These are phyloP conservation scores for Myodes glareolus DNA, from an alignment of 2,113 vertebrate genomes.

Conservation along the genomic window DNA sequence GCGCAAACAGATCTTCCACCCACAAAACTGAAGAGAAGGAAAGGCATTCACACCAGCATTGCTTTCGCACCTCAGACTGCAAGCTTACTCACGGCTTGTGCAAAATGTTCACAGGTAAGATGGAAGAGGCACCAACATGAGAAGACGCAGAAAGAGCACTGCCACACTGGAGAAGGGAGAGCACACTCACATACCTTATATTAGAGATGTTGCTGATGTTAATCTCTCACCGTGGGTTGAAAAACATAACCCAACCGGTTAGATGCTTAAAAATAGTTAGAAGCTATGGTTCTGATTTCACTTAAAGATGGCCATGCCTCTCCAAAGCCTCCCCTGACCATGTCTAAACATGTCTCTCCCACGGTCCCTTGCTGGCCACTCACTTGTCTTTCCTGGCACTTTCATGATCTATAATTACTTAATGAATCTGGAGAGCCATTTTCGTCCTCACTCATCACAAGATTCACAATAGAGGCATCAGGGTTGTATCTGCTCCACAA, in stretches of 20 bases:
- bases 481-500: too few species aligned
- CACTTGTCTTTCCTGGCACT: not conserved
- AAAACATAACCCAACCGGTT: not conserved
- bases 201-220: not conserved
- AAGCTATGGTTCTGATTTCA: not conserved
- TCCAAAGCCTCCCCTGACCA: not conserved
- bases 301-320: not conserved
- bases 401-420: not conserved
- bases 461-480: not conserved
- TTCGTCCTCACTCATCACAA: not conserved
- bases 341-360: not conserved
- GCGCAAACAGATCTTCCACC: not conserved
- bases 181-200: not conserved
- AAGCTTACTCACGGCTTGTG: not conserved
- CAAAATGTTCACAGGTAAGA: not conserved
- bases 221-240: not conserved
- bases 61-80: not conserved
- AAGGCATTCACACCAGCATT: not conserved
- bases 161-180: not conserved
- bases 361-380: not conserved
- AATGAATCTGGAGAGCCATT: not conserved
- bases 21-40: not conserved
- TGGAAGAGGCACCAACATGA: not conserved
- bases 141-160: not conserved
- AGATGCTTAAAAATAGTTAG: not conserved